A percentile compares a stretch with the other conserved stretches of the same genome.
Evolutionary conservation across 2,888 invertebrate genomes (phyloP).

Genomic region (Teinopalpus imperialis): DNA sequence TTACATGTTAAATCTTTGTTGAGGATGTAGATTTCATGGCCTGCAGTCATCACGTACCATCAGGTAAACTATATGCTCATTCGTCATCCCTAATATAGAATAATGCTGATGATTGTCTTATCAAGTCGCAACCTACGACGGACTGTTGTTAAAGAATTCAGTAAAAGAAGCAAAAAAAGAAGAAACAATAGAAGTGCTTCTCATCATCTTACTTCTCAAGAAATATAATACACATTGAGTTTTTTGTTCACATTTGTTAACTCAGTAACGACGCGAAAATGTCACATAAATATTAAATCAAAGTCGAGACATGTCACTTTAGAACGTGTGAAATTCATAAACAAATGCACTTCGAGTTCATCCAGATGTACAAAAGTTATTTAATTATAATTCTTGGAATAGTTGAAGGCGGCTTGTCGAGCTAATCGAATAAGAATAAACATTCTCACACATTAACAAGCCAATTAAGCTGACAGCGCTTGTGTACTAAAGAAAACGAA

Average conservation of each 20-base stretch:
- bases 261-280: not conserved
- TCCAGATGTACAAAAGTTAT: conserved; percentile 5
- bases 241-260: not conserved
- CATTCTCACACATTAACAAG: conserved; percentile 11
- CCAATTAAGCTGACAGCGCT: not conserved
- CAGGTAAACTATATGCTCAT: too few species aligned
- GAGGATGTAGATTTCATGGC: too few species aligned
- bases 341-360: conserved; percentile 5
- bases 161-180: too few species aligned
- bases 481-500: not conserved
- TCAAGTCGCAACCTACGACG: too few species aligned
- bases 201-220: too few species aligned
- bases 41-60: too few species aligned
- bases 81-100: too few species aligned
- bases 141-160: too few species aligned
- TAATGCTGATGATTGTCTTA: too few species aligned
- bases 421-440: conserved; percentile 16
- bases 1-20: too few species aligned
- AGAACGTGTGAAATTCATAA: conserved; percentile 11
- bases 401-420: not conserved
- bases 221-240: not conserved
- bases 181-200: too few species aligned
- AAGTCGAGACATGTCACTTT: conserved; percentile 9
- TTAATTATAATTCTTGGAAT: conserved; percentile 1
- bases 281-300: conserved; percentile 13